Evolutionary conservation across 2,888 invertebrate genomes (phyloP), one percentile per base, ranked within the genome.

Genomic region (Pristionchus japonicus): DNA sequence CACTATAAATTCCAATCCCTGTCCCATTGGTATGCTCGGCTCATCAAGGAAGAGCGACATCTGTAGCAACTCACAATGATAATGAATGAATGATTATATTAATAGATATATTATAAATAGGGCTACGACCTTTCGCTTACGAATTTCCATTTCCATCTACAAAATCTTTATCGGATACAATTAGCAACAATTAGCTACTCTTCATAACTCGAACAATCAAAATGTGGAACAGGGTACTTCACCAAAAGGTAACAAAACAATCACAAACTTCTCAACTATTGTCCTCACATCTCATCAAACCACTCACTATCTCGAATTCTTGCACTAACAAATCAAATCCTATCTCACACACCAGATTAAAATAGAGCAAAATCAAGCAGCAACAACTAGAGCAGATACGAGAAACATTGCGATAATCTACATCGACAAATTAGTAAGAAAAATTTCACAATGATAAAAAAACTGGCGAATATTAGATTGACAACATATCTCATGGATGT

Each of bases 281-380:
- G 47, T 20, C 17, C 27, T 9, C 20, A 11, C 3, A 70, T 70
- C 70, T 77, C 77, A 4, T 20, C 77, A 43, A 11, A 77, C 37
- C 34, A 70, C n/a, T 34, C 77, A 77, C 31, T 77, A 27, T 43
- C 77, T 77, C 77, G 9, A 23, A 43, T 77, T 27, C 4, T 77
- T 40, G n/a, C n/a, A n/a, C 31, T 31, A 67, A 67, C 47, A 23
- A 23, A n/a, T 47, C 43, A 43, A 47, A 43, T 37, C 7, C 23
- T 27, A 23, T 9, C 40, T 74, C 70, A 20, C 23, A 74, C 37
- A n/a, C n/a, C n/a, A n/a, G 74, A 47, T 77, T 47, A 77, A 77
- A 77, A 77, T 77, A 77, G 77, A 77, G 77, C 77, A 77, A 77
- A 77, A 47, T 77, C 40, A n/a, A 27, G 43, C n/a, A 77, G 77